Percentiles rank a stretch among this genome's conserved stretches.
Conservation (phyloP, 2,113 vertebrate species). For the Caranx melampygus region DNA sequence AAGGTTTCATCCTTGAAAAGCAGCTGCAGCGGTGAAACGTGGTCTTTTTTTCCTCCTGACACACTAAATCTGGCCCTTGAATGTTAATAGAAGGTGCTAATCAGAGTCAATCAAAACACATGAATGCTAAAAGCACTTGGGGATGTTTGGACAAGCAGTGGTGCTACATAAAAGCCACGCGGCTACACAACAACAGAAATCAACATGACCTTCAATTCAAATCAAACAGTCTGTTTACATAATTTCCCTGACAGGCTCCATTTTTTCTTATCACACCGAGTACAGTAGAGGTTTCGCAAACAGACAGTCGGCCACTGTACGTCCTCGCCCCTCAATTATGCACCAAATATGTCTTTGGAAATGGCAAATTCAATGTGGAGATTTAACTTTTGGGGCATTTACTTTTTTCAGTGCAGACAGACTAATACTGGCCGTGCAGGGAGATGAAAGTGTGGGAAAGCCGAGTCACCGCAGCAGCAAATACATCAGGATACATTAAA, state of each 20-base stretch:
- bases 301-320: not conserved
- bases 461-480: constrained; percentile 13
- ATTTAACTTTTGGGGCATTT: not conserved
- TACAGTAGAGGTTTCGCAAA: constrained; percentile 40
- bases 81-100: constrained; percentile 18
- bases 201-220: constrained; percentile 54
- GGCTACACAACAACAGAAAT: constrained; percentile 45
- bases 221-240: constrained; percentile 60
- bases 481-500: constrained; percentile 17
- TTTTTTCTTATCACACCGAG: constrained; percentile 41
- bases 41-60: not conserved
- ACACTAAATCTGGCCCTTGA: not conserved
- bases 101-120: constrained; percentile 42
- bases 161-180: constrained; percentile 27
- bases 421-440: not conserved
- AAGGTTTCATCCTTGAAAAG: constrained; percentile 42
- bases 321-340: constrained; percentile 11
- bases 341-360: not conserved
- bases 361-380: not conserved
- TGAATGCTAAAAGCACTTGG: constrained; percentile 51
- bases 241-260: constrained; percentile 31
- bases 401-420: not conserved
- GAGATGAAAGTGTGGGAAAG: not conserved
- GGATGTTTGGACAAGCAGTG: constrained; percentile 52
- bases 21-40: not conserved